phyloP scores from a whole-genome alignment of 2,888 invertebrate species.

The Drosophila ustulata region DNA sequence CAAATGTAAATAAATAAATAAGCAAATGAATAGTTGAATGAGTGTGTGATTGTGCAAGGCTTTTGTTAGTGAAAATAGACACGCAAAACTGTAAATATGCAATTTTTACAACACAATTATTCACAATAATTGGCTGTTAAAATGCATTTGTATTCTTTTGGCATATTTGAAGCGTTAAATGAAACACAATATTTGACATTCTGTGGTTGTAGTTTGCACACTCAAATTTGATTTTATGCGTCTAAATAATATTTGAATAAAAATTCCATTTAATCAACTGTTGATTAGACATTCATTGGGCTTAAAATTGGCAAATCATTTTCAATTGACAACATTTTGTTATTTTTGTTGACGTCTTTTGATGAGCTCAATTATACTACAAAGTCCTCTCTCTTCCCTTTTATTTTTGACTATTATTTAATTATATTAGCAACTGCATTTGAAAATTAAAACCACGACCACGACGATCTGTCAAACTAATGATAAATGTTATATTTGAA shows the following conservation, averaged over 20 bases:
- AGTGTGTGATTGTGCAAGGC: slow-evolving; percentile 1
- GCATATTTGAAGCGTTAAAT: slow-evolving; percentile 43
- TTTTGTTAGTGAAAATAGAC: slow-evolving; percentile 63
- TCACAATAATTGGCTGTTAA: slow-evolving; percentile 29
- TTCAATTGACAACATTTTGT: slow-evolving; percentile 17
- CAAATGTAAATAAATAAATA: slow-evolving; percentile 55
- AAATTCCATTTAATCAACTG: slow-evolving; percentile 40
- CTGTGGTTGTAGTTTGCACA: not conserved
- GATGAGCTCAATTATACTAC: not conserved
- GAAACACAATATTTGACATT: slow-evolving; percentile 29
- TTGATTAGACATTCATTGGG: slow-evolving; percentile 47
- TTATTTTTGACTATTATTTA: too few species aligned
- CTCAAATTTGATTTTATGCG: slow-evolving; percentile 49
- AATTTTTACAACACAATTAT: slow-evolving; percentile 50
- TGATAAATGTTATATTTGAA: slow-evolving; percentile 9
- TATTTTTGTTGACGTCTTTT: not conserved
- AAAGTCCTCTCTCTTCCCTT: too few species aligned
- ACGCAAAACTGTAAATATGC: slow-evolving; percentile 47
- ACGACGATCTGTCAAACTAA: not conserved
- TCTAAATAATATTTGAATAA: slow-evolving; percentile 17
- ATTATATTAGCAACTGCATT: not conserved
- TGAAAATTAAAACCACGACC: not conserved
- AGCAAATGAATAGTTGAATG: slow-evolving; percentile 22
- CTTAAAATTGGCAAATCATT: not conserved
- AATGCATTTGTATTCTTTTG: slow-evolving; percentile 16